These are phyloP conservation scores for Ochotona princeps DNA, from an alignment of 2,113 vertebrate genomes.

Conservation along the genomic window DNA sequence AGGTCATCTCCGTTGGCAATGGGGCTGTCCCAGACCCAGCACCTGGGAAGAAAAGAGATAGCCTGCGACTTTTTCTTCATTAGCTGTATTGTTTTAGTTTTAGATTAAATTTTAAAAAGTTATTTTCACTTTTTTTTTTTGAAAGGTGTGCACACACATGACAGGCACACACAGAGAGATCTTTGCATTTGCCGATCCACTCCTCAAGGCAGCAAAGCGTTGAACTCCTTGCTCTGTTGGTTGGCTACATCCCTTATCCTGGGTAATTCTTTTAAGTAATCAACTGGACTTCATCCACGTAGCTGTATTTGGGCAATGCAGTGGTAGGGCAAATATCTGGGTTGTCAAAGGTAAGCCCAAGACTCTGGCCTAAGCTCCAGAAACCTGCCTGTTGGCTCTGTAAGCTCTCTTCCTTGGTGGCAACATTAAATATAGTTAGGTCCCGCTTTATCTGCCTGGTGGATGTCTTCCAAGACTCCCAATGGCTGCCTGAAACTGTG, in stretches of 20 bases:
- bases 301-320: background rate
- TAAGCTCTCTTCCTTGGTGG: background rate
- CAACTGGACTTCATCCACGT: constrained; percentile 57
- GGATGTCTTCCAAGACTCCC: background rate
- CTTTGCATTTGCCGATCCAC: too few relatives aligned
- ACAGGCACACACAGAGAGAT: too few relatives aligned
- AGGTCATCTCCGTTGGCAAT: background rate
- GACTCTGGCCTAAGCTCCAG: background rate
- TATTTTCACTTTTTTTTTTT: background rate
- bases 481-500: background rate
- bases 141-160: too few relatives aligned
- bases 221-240: background rate
- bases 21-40: background rate
- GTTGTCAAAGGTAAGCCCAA: background rate
- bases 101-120: background rate
- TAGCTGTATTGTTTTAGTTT: background rate
- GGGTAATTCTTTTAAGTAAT: constrained; percentile 47
- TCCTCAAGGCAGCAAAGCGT: too few relatives aligned
- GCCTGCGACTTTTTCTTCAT: constrained; percentile 3
- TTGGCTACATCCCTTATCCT: background rate
- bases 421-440: background rate
- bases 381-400: too few relatives aligned
- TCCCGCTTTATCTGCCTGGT: background rate
- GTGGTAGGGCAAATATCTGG: background rate
- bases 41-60: constrained; percentile 11